phyloP scores from a whole-genome alignment of 2,797 vertebrate species.

The Eulemur rubriventer region DNA sequence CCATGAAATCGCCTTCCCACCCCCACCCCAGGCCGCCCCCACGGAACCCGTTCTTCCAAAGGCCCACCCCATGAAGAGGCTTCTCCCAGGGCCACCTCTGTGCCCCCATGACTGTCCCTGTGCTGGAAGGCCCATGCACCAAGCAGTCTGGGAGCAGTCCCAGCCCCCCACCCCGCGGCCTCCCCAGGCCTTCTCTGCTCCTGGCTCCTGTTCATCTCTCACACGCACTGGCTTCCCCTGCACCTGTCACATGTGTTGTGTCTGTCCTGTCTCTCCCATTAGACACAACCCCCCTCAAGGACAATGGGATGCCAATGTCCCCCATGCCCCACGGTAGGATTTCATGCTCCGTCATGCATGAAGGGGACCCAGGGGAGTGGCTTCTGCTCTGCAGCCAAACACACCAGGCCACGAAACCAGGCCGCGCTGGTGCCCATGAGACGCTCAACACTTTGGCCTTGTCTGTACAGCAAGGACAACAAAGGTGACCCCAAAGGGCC shows the following conservation, averaged over 20 bases:
- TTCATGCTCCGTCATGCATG: neutral
- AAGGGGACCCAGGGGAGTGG: too few species aligned
- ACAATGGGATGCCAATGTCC: neutral
- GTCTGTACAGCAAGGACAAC: neutral
- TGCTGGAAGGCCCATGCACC: neutral
- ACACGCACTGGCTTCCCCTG: neutral
- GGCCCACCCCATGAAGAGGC: neutral
- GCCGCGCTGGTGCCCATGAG: accelerated
- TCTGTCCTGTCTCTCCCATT: neutral
- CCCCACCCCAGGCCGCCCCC: neutral
- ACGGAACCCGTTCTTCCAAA: neutral
- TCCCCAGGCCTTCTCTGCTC: neutral
- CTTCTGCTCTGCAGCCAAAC: accelerated
- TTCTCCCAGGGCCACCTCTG: neutral
- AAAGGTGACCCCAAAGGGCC: accelerated
- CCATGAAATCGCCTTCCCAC: neutral
- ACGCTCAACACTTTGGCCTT: neutral
- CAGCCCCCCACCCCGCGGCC: too few species aligned
- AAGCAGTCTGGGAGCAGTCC: neutral
- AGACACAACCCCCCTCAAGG: neutral
- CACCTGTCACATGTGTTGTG: accelerated
- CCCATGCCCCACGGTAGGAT: neutral
- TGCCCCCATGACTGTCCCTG: neutral
- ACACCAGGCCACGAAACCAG: accelerated
- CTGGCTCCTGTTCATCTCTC: neutral